Percentiles rank a stretch among this genome's conserved stretches.
Conservation (phyloP, 2,888 invertebrate species). For the Plusia festucae region DNA sequence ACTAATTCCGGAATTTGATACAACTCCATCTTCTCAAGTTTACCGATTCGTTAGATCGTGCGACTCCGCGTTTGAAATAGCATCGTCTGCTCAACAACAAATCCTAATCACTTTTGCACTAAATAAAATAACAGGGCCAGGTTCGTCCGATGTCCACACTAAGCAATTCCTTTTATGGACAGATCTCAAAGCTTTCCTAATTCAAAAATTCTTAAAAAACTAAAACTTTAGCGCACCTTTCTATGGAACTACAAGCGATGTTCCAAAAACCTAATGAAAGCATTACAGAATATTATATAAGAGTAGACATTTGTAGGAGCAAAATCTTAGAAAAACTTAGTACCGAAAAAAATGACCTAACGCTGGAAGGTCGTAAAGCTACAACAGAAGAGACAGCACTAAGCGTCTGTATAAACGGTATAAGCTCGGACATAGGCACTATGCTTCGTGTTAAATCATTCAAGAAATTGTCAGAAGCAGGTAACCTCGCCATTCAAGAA, state of each 20-base stretch:
- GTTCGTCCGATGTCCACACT: not conserved
- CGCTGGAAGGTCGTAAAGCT: not conserved
- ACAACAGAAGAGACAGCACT: constrained; percentile 10
- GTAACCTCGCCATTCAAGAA: constrained; percentile 54
- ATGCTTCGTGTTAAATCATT: constrained; percentile 55
- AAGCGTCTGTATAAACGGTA: constrained; percentile 48
- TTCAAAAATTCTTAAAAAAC: not conserved
- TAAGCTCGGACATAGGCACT: constrained; percentile 48
- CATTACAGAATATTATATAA: constrained; percentile 3
- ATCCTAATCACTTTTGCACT: not conserved
- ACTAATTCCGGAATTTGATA: constrained; percentile 10
- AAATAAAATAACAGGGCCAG: not conserved
- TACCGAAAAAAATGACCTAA: not conserved
- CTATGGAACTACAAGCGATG: constrained; percentile 1
- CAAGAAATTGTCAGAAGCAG: constrained; percentile 43
- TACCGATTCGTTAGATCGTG: constrained; percentile 12
- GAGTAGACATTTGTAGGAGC: constrained; percentile 30
- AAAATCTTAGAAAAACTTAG: constrained; percentile 44
- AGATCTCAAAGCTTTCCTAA: not conserved
- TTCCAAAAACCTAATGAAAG: constrained; percentile 14
- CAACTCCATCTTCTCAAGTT: not conserved
- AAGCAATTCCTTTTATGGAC: not conserved
- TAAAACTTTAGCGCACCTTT: too few relatives aligned
- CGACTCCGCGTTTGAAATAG: constrained; percentile 9
- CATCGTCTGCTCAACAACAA: not conserved